Percentiles rank a stretch among this genome's conserved stretches.
Conservation (phyloP, 2,113 vertebrate genomes). For the Mugil cephalus region DNA sequence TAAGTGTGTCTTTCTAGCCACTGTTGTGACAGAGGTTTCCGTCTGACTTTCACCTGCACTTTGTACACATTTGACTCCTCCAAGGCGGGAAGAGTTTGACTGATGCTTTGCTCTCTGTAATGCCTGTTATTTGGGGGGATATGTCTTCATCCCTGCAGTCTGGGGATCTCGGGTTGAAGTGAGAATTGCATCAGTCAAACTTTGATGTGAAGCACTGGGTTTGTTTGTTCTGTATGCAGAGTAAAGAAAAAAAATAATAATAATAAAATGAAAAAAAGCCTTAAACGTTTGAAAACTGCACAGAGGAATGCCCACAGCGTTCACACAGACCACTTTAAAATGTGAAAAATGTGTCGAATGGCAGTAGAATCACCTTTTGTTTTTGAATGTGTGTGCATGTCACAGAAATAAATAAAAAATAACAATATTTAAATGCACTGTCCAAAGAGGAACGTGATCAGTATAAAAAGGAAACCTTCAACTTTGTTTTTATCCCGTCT, state of each 20-base stretch:
- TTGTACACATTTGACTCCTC: conserved; percentile 48
- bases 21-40: conserved; percentile 9
- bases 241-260: conserved; percentile 13
- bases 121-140: conserved; percentile 6
- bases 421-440: conserved; percentile 46
- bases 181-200: conserved; percentile 71
- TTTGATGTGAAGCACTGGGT: conserved; percentile 46
- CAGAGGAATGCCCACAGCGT: conserved; percentile 49
- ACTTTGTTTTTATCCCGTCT: background rate
- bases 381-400: conserved; percentile 64
- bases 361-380: conserved; percentile 27
- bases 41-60: conserved; percentile 60
- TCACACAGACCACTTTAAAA: conserved; percentile 14
- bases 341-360: conserved; percentile 5
- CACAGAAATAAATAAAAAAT: background rate
- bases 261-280: conserved; percentile 1
- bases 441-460: conserved; percentile 1
- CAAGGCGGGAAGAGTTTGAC: conserved; percentile 64
- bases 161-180: background rate
- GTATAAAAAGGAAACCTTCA: conserved; percentile 2
- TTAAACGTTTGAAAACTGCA: conserved; percentile 30
- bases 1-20: conserved; percentile 71
- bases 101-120: conserved; percentile 48
- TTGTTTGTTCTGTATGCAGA: conserved; percentile 41
- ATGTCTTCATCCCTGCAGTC: conserved; percentile 4